phyloP scores from a whole-genome alignment of 2,797 vertebrate species.

The Melanogrammus aeglefinus region DNA sequence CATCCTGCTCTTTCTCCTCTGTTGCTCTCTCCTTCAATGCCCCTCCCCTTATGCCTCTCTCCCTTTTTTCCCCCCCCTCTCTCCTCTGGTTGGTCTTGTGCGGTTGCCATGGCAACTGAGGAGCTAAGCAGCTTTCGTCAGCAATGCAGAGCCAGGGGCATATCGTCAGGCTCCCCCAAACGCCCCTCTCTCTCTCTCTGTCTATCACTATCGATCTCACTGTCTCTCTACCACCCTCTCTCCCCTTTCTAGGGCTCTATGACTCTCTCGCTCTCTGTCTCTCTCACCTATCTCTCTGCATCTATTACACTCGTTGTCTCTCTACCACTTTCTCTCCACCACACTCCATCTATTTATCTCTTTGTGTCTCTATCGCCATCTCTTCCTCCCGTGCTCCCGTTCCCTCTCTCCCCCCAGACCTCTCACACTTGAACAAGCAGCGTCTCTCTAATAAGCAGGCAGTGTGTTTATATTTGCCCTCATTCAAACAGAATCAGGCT shows the following conservation, averaged over 20 bases:
- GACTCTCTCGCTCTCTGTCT: background rate
- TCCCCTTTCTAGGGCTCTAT: constrained; percentile 65
- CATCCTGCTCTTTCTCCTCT: constrained; percentile 74
- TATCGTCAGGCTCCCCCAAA: constrained; percentile 67
- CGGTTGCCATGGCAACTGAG: constrained; percentile 79
- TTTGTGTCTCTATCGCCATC: background rate
- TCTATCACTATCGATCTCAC: constrained; percentile 35
- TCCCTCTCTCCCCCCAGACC: background rate
- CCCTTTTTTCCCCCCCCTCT: constrained; percentile 67
- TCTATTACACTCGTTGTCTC: background rate
- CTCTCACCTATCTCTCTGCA: constrained; percentile 33
- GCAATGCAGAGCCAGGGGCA: constrained; percentile 82
- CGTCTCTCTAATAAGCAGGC: too few species aligned
- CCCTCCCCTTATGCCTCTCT: constrained; percentile 53
- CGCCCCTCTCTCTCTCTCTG: constrained; percentile 43
- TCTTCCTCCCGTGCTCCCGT: background rate
- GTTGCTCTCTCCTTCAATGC: constrained; percentile 48
- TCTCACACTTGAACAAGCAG: background rate
- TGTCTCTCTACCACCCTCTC: constrained; percentile 39
- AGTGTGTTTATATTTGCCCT: background rate
- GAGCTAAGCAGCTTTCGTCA: constrained; percentile 88
- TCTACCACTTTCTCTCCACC: background rate
- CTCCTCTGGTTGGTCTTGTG: constrained; percentile 68
- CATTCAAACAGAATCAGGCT: constrained; percentile 1
- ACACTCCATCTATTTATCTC: background rate